Base-by-base conservation (phyloP, 1,140 invertebrate genomes). In the Gryllus bimaculatus region DNA sequence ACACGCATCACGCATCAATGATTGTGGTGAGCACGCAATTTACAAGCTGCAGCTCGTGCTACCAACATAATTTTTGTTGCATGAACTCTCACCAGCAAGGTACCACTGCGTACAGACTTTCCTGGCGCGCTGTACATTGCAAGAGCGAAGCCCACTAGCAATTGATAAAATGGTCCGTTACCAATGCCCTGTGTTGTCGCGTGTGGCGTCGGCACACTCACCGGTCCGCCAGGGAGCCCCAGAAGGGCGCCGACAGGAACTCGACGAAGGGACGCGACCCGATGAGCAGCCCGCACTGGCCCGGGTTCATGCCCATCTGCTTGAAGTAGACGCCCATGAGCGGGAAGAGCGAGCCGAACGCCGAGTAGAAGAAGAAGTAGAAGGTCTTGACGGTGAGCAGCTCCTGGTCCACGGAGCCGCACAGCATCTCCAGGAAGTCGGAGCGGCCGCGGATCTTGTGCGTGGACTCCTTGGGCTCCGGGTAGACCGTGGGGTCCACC, bases 361-460 rank as follows among this genome's bases (percentile, higher is more conserved):
- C 98, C 5, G 98, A 97, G 85, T 99, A 99, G 87, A 99, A 99
- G 89, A 99, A 99, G 86, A 99, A 99, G 86, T 99, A 99, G 86
- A 99, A 99, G 2, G 94, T 93, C 86, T 98, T 98, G 77, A 97
- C 95, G 8, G 96, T 93, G 78, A 98, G 89, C 75, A 98, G 88
- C 85, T 98, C 95, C 76, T 94, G 94, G 85, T 97, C 95, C 7
- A 96, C 91, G 39, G 92, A 86, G 8, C 94, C 94, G 83, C 94
- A 95, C 13, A 96, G 87, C 83, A 93, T 89, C 85, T 96, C 95
- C 79, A 97, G 85, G 80, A 97, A 84, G 84, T 96, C 95, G 80
- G 91, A 92, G 83, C 91, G 92, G 8, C 95, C 94, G 77, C 94
- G 91, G 79, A 96, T 95, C 86, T 96, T 96, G 86, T 95, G 91